These are phyloP conservation scores for Carapus acus DNA, from an alignment of 2,797 vertebrate species.

Conservation along the genomic window DNA sequence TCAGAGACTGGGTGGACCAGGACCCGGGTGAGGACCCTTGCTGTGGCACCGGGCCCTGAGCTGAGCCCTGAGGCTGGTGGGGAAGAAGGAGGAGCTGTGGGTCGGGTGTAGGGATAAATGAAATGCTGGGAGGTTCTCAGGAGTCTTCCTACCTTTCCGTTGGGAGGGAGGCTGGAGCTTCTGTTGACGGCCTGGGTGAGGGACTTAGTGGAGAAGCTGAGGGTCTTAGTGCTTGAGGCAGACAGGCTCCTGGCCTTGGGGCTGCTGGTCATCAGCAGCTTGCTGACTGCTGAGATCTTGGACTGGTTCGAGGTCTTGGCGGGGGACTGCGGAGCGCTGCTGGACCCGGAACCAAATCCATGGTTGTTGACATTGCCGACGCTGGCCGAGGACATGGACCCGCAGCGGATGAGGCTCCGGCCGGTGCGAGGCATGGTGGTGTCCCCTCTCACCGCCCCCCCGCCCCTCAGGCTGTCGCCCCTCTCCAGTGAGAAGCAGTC, in stretches of 20 bases:
- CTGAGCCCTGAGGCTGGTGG: slow-evolving; percentile 50
- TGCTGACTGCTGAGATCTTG: slow-evolving; percentile 94
- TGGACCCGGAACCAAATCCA: slow-evolving; percentile 32
- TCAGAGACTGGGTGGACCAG: slow-evolving; percentile 97
- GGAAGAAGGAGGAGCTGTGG: slow-evolving; percentile 3
- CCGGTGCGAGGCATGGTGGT: slow-evolving; percentile 86
- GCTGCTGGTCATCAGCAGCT: slow-evolving; percentile 91
- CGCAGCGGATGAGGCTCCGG: slow-evolving; percentile 78
- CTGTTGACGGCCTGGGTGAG: slow-evolving; percentile 86
- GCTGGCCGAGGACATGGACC: slow-evolving; percentile 73
- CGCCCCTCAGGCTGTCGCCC: slow-evolving; percentile 81
- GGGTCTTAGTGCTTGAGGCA: slow-evolving; percentile 87
- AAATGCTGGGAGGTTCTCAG: too few relatives aligned
- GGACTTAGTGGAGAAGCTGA: slow-evolving; percentile 97
- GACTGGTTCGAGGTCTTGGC: slow-evolving; percentile 79
- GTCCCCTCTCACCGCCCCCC: slow-evolving; percentile 75
- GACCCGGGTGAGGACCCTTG: slow-evolving; percentile 63
- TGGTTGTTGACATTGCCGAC: slow-evolving; percentile 55
- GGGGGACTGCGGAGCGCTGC: slow-evolving; percentile 78
- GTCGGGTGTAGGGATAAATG: neutral
- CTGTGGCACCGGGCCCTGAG: slow-evolving; percentile 48
- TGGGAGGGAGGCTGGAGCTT: slow-evolving; percentile 83
- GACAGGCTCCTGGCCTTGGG: slow-evolving; percentile 90
- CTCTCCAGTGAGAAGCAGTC: slow-evolving; percentile 91
- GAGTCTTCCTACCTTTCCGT: slow-evolving; percentile 76